Evolutionary conservation across 1,140 invertebrate species (phyloP).

Genomic region (Wiebesia pumilae): DNA sequence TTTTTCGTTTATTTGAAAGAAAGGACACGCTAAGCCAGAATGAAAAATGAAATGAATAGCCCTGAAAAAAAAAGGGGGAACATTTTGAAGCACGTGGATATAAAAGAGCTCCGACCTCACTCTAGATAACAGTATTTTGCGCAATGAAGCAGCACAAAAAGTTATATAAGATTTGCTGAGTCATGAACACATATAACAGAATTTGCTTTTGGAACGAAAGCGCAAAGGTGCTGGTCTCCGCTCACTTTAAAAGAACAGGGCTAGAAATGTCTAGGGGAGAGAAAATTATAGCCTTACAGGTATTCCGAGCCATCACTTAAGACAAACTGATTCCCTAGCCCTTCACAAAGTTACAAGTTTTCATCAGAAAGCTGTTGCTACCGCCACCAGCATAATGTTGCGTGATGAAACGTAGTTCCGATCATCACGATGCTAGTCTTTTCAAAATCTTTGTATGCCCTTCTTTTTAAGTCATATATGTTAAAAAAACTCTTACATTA

Average conservation of each 20-base stretch:
- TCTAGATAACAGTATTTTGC: slow-evolving; percentile 52
- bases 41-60: slow-evolving; percentile 41
- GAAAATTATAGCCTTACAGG: slow-evolving; percentile 43
- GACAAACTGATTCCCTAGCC: background rate
- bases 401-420: slow-evolving; percentile 32
- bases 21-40: slow-evolving; percentile 33
- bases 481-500: background rate
- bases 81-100: slow-evolving; percentile 15
- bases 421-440: background rate
- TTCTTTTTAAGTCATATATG: slow-evolving; percentile 44
- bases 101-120: slow-evolving; percentile 21
- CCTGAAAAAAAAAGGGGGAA: background rate
- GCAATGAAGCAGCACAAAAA: slow-evolving; percentile 47
- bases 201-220: slow-evolving; percentile 25
- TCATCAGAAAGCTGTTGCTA: slow-evolving; percentile 34
- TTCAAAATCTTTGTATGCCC: slow-evolving; percentile 20
- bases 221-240: slow-evolving; percentile 5
- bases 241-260: slow-evolving; percentile 29
- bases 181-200: background rate
- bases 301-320: background rate
- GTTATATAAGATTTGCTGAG: background rate
- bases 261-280: slow-evolving; percentile 19
- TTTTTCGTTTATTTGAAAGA: slow-evolving; percentile 16
- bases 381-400: background rate
- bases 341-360: slow-evolving; percentile 18